Conservation (phyloP, 2,888 invertebrate species). For the Dexiosoma caninum region DNA sequence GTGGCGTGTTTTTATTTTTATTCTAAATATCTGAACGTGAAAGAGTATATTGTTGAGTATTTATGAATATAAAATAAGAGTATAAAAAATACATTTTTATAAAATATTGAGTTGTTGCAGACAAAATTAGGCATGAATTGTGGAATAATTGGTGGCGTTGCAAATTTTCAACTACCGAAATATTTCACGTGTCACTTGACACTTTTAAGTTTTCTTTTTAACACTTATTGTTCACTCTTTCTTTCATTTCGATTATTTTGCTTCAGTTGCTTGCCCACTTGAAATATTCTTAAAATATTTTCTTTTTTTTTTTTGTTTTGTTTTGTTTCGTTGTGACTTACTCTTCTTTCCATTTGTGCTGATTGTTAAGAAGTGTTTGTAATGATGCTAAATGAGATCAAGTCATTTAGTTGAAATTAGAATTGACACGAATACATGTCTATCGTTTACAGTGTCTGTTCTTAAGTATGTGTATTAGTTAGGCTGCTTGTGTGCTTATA, state of each 20-base stretch:
- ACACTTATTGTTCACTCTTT: constrained; percentile 21
- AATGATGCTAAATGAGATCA: constrained; percentile 57
- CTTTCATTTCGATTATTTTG: not conserved
- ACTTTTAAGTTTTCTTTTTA: constrained; percentile 41
- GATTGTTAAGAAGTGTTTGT: constrained; percentile 50
- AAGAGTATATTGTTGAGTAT: no score
- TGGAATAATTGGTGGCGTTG: not conserved
- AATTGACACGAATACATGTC: constrained; percentile 50
- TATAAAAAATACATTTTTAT: not conserved
- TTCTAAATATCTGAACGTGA: not conserved
- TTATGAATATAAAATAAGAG: no score
- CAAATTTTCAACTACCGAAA: constrained; percentile 19
- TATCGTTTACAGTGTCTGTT: not conserved
- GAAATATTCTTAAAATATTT: constrained; percentile 43
- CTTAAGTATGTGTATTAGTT: not conserved
- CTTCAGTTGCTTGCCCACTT: constrained; percentile 24
- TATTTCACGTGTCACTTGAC: constrained; percentile 64
- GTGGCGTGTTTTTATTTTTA: not conserved
- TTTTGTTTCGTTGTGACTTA: not conserved
- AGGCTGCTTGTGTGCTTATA: not conserved
- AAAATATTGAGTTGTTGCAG: constrained; percentile 1
- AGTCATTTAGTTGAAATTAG: constrained; percentile 54
- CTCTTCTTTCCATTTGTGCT: constrained; percentile 29
- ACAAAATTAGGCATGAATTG: constrained; percentile 34
- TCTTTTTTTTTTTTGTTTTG: not conserved